phyloP scores from a whole-genome alignment of 2,888 invertebrate genomes.

The Tenthredo scrophulariae region DNA sequence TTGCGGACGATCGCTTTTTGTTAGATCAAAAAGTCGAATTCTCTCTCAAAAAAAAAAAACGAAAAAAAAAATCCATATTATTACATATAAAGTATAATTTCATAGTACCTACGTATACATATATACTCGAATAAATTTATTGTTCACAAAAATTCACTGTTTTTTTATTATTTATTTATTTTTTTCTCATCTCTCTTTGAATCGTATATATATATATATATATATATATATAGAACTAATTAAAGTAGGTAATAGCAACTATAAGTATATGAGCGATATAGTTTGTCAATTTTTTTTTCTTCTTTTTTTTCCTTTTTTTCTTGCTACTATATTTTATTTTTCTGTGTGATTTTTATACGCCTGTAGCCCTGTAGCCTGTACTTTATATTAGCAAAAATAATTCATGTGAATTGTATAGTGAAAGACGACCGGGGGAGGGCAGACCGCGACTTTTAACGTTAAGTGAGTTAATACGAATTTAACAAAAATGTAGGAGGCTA shows the following conservation, averaged over 20 bases:
- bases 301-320: not conserved
- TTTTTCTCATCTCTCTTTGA: not conserved
- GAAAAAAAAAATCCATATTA: no score
- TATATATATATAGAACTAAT: not conserved
- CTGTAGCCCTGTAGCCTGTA: not conserved
- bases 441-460: slow-evolving; percentile 29
- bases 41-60: no score
- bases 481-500: slow-evolving; percentile 26
- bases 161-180: not conserved
- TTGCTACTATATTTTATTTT: not conserved
- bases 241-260: not conserved
- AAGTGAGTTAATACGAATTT: slow-evolving; percentile 45
- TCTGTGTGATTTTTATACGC: not conserved
- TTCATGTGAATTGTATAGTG: not conserved
- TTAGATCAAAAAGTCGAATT: slow-evolving; percentile 36
- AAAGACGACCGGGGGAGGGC: not conserved
- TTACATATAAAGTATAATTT: not conserved
- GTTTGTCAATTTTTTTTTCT: not conserved
- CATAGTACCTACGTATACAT: not conserved
- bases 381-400: not conserved
- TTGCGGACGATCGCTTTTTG: slow-evolving; percentile 9
- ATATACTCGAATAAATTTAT: not conserved
- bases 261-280: not conserved
- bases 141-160: no score
- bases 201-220: no score